phyloP scores from a whole-genome alignment of 1,140 invertebrate species.

The Paraescarpia echinospica region DNA sequence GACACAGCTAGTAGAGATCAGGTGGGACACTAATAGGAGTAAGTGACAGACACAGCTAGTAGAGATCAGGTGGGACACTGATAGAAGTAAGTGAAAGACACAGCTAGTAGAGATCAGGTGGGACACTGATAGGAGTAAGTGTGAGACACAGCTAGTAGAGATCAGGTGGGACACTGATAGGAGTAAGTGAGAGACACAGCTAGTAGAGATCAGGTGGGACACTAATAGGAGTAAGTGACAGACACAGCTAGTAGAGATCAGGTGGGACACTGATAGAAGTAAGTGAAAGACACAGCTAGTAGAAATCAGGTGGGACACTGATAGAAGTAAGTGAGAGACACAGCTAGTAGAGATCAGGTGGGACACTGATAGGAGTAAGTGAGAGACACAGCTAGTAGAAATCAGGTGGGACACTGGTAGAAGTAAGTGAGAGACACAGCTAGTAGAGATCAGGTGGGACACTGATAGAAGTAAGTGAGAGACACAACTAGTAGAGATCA shows the following conservation, averaged over 20 bases:
- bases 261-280: conserved; percentile 44
- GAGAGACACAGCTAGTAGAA: not conserved
- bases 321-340: conserved; percentile 34
- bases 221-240: conserved; percentile 36
- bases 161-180: conserved; percentile 40
- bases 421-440: conserved; percentile 29
- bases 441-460: conserved; percentile 35
- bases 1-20: not conserved
- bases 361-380: conserved; percentile 40
- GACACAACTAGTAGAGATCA: not conserved
- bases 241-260: not conserved
- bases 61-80: conserved; percentile 37
- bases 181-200: conserved; percentile 29
- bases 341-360: conserved; percentile 28
- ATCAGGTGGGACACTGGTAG: conserved; percentile 40
- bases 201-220: conserved; percentile 35
- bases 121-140: conserved; percentile 40
- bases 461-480: conserved; percentile 36
- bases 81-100: conserved; percentile 34
- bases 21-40: conserved; percentile 44
- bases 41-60: not conserved
- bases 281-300: not conserved
- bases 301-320: conserved; percentile 37
- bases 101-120: conserved; percentile 28
- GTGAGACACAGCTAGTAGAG: not conserved